Percentiles rank a stretch among this genome's conserved stretches.
Conservation (phyloP, 2,113 vertebrate genomes). For the Urocynchramus pylzowi region DNA sequence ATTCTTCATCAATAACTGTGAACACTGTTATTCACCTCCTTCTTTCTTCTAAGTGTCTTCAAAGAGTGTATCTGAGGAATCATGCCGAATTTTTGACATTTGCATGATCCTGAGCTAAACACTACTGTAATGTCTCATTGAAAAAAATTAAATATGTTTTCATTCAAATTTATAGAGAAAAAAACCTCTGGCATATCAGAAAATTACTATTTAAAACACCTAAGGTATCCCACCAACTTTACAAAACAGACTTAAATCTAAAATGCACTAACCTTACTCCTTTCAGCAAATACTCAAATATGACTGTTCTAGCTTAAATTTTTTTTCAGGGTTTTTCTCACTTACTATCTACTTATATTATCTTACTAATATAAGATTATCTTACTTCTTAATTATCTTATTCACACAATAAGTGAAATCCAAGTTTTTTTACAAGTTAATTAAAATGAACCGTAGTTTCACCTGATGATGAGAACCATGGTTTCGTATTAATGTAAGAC, state of each 20-base stretch:
- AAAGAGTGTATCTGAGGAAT: background rate
- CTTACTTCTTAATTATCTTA: background rate
- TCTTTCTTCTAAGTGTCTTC: background rate
- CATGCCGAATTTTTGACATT: background rate
- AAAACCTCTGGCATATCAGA: background rate
- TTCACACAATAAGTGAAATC: background rate
- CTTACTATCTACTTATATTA: background rate
- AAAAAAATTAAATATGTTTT: background rate
- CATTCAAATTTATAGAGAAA: background rate
- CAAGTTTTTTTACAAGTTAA: background rate
- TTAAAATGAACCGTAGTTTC: background rate
- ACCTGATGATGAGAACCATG: background rate
- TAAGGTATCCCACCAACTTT: background rate
- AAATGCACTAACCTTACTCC: background rate
- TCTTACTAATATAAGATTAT: background rate
- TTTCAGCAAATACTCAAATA: background rate
- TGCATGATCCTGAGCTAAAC: background rate
- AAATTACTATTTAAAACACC: background rate
- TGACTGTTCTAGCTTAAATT: background rate
- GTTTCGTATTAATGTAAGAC: background rate
- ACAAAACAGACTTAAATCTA: background rate
- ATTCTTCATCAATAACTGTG: background rate
- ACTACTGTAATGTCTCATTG: background rate
- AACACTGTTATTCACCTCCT: background rate
- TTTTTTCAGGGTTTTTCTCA: background rate